These are phyloP conservation scores for Orchesella flavescens DNA, from an alignment of 2,888 invertebrate genomes.

Conservation along the genomic window DNA sequence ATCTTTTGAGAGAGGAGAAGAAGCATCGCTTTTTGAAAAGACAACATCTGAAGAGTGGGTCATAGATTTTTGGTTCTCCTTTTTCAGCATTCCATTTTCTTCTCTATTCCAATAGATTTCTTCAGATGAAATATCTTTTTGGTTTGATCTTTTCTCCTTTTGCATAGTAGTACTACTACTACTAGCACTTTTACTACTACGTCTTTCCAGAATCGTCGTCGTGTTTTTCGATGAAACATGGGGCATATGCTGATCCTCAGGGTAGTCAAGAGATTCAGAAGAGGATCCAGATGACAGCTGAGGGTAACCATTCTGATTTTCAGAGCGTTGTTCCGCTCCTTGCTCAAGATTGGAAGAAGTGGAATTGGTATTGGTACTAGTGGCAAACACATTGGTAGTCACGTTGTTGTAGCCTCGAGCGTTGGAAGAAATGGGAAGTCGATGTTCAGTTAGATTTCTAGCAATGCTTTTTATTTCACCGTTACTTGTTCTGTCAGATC, in stretches of 20 bases:
- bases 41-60: slow-evolving; percentile 36
- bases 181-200: slow-evolving; percentile 12
- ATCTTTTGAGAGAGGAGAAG: slow-evolving; percentile 3
- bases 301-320: slow-evolving; percentile 38
- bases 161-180: slow-evolving; percentile 8
- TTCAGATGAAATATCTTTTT: slow-evolving; percentile 44
- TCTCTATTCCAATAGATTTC: slow-evolving; percentile 16
- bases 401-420: slow-evolving; percentile 42
- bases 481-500: slow-evolving; percentile 53
- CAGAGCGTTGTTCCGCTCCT: background rate
- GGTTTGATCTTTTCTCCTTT: slow-evolving; percentile 43
- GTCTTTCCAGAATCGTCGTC: background rate
- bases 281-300: slow-evolving; percentile 50
- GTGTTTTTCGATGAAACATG: slow-evolving; percentile 20
- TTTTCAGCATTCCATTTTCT: slow-evolving; percentile 36
- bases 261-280: slow-evolving; percentile 55
- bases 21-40: slow-evolving; percentile 23
- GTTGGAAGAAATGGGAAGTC: slow-evolving; percentile 29
- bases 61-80: slow-evolving; percentile 18
- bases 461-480: slow-evolving; percentile 25
- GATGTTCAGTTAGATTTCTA: slow-evolving; percentile 45
- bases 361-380: slow-evolving; percentile 5
- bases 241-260: slow-evolving; percentile 51
- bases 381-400: slow-evolving; percentile 21
- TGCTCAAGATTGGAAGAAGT: slow-evolving; percentile 10